These are phyloP conservation scores for Epinephelus moara DNA, from an alignment of 2,113 vertebrate genomes.

Conservation along the genomic window DNA sequence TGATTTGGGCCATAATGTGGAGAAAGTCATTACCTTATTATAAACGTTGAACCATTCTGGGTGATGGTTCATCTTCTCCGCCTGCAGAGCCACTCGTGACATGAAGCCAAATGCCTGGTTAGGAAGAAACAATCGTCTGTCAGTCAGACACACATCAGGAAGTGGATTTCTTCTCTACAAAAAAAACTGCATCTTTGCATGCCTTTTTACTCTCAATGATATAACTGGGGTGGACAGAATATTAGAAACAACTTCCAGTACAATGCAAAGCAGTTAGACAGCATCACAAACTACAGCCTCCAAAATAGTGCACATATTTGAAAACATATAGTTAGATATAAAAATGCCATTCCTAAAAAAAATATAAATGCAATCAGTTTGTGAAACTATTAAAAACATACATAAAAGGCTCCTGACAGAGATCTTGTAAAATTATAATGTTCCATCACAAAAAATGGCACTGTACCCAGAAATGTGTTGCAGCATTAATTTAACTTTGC, in stretches of 20 bases:
- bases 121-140: slow-evolving; percentile 45
- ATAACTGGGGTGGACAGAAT: not conserved
- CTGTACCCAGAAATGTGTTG: not conserved
- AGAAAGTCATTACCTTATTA: slow-evolving; percentile 90
- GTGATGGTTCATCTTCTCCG: slow-evolving; percentile 99
- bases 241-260: not conserved
- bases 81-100: slow-evolving; percentile 95
- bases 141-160: slow-evolving; percentile 7
- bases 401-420: too few species aligned
- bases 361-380: not conserved
- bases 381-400: not conserved
- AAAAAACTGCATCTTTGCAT: not conserved
- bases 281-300: not conserved
- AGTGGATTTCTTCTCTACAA: not conserved
- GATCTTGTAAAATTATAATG: not conserved
- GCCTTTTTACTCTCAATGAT: not conserved
- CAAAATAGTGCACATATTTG: not conserved
- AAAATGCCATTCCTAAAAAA: not conserved
- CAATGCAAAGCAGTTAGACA: not conserved
- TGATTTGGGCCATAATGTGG: slow-evolving; percentile 8
- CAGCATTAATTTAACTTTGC: not conserved
- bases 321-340: not conserved
- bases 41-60: slow-evolving; percentile 99
- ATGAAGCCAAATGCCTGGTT: slow-evolving; percentile 97
- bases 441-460: not conserved